A percentile compares a stretch with the other conserved stretches of the same genome.
Conservation (phyloP, 1,140 invertebrate species). For the Saccostrea echinata region DNA sequence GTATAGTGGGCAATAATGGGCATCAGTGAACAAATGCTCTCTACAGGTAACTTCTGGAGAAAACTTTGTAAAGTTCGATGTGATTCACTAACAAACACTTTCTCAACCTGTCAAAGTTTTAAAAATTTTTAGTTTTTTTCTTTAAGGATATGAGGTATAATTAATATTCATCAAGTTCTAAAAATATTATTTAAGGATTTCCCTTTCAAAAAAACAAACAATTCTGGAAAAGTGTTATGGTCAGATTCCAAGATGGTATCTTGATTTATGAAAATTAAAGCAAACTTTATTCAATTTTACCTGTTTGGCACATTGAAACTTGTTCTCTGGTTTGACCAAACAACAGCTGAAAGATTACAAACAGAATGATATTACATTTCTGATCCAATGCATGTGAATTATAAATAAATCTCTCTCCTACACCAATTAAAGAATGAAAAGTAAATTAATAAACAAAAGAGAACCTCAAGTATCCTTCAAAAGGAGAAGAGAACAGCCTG, state of each 20-base stretch:
- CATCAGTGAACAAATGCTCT: constrained; percentile 53
- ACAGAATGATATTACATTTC: neutral
- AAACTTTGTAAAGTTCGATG: constrained; percentile 51
- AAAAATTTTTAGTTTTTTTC: neutral
- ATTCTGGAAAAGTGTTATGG: neutral
- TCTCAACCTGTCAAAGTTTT: constrained; percentile 57
- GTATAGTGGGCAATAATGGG: constrained; percentile 65
- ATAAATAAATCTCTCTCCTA: no score
- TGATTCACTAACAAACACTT: constrained; percentile 56
- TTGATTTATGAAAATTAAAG: neutral
- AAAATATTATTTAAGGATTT: neutral
- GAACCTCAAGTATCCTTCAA: constrained; percentile 64
- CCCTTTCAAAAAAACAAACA: no score
- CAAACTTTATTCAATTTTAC: constrained; percentile 31
- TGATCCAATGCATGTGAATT: no score
- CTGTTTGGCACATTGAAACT: constrained; percentile 66
- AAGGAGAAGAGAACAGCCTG: constrained; percentile 59
- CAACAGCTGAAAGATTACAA: constrained; percentile 60
- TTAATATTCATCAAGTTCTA: neutral
- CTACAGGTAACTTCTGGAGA: constrained; percentile 53
- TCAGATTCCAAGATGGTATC: neutral
- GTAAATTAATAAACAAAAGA: no score
- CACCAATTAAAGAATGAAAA: no score
- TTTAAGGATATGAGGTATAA: neutral
- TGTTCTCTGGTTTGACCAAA: constrained; percentile 63